Conservation (phyloP, 2,113 vertebrate species). For the Corydoras maculifer region DNA sequence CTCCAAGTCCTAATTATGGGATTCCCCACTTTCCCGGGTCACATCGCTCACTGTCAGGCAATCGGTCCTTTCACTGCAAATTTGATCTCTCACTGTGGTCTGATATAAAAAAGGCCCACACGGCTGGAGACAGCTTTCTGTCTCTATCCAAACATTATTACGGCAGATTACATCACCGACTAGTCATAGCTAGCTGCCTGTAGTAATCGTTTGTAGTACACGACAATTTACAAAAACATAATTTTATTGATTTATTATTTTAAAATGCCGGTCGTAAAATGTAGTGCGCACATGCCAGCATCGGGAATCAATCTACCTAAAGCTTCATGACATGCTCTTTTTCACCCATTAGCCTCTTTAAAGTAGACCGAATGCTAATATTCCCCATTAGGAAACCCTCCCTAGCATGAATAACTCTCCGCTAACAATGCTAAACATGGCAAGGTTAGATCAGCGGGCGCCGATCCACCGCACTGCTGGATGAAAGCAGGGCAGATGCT, state of each 20-base stretch:
- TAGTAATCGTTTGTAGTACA: too few species aligned
- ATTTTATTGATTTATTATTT: too few species aligned
- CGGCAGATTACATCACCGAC: not conserved
- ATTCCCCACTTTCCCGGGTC: slow-evolving; percentile 70
- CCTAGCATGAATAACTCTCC: slow-evolving; percentile 35
- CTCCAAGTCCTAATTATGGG: slow-evolving; percentile 80
- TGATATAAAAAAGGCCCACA: slow-evolving; percentile 34
- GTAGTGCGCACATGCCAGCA: slow-evolving; percentile 58
- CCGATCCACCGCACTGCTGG: slow-evolving; percentile 33
- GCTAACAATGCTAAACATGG: slow-evolving; percentile 49
- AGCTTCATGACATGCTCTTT: slow-evolving; percentile 53
- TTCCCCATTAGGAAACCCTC: slow-evolving; percentile 36
- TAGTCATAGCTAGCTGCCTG: not conserved
- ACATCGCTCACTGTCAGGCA: slow-evolving; percentile 83
- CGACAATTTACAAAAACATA: too few species aligned
- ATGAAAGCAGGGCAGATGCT: slow-evolving; percentile 48
- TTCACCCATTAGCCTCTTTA: slow-evolving; percentile 53
- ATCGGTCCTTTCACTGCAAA: slow-evolving; percentile 51
- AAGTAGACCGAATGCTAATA: slow-evolving; percentile 61
- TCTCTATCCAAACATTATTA: too few species aligned
- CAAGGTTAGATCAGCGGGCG: slow-evolving; percentile 36
- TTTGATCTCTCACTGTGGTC: slow-evolving; percentile 66
- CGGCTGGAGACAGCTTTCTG: too few species aligned
- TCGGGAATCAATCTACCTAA: slow-evolving; percentile 65
- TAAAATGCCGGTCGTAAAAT: too few species aligned